Conservation (phyloP, 2,113 vertebrate species). For the Aplodontia rufa region DNA sequence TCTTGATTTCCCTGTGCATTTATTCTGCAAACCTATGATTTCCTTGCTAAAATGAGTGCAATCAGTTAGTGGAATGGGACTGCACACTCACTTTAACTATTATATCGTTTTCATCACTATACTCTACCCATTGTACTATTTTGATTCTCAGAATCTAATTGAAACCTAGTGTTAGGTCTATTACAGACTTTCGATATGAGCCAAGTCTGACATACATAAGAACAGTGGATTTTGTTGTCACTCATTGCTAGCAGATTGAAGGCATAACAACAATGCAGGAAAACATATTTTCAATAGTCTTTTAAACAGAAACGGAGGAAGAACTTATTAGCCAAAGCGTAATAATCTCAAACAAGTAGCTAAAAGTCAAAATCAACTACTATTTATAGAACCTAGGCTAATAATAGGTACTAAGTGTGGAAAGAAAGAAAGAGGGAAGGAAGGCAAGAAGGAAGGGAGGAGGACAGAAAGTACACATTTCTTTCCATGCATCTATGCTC, state of each 20-base stretch:
- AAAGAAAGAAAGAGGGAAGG: not conserved
- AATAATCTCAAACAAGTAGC: not conserved
- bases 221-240: not conserved
- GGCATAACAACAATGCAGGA: not conserved
- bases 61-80: not conserved
- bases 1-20: not conserved
- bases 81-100: not conserved
- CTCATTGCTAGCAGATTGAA: not conserved
- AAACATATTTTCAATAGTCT: not conserved
- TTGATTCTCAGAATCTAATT: not conserved
- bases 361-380: not conserved
- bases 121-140: not conserved
- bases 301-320: not conserved
- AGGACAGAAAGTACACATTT: not conserved
- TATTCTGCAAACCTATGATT: conserved; percentile 28
- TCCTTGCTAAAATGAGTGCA: conserved; percentile 40
- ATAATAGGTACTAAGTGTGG: not conserved
- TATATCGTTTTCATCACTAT: not conserved
- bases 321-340: not conserved
- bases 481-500: not conserved
- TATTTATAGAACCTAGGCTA: not conserved
- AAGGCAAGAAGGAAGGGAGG: rapidly evolving
- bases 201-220: not conserved
- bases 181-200: not conserved
- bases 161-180: conserved; percentile 16